Evolutionary conservation across 1,140 invertebrate genomes (phyloP), one percentile per base, ranked within the genome.

Genomic region (Dreissena rostriformis): DNA sequence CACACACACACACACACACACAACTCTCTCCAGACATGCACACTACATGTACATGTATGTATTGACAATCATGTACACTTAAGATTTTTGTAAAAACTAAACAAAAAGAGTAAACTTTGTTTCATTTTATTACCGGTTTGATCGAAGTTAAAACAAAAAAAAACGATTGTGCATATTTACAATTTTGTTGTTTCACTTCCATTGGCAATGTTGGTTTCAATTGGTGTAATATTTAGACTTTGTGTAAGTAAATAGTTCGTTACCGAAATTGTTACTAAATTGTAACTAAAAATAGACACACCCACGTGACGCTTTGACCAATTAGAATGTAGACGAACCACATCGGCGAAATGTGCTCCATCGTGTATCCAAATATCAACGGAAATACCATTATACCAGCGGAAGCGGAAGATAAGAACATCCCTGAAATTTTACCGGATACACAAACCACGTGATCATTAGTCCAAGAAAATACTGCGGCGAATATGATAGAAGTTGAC

Each of bases 261-360:
- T 17, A 78, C 24, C 15, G 61, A 17, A 19, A 68, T 17, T 24
- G 63, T 68, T 49, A 11, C 14, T n/a, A n/a, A n/a, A n/a, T n/a
- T n/a, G n/a, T n/a, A n/a, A n/a, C n/a, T 22, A 53, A 26, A 53
- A 78, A 71, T n/a, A 81, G 22, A 17, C 61, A 72, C 15, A 81
- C 15, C 67, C 78, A 81, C 0, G 65, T 1, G 39, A 87, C 52
- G 68, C 86, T 87, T 39, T 88, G 82, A 14, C 77, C 83, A 22
- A 87, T 52, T 22, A 89, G 57, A 22, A 89, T 24, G 68, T 89
- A 89, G 39, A 80, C 61, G 53, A 87, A 88, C 87, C 87, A 89
- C 82, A 88, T 83, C 0, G 86, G 82, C 17, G 84, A 83, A 5
- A 85, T 57, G 14, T 83, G 24, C 28, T 88, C 87, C 88, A 89